These are phyloP conservation scores for Machaerirhynchus nigripectus DNA, from an alignment of 2,113 vertebrate species.

Conservation along the genomic window DNA sequence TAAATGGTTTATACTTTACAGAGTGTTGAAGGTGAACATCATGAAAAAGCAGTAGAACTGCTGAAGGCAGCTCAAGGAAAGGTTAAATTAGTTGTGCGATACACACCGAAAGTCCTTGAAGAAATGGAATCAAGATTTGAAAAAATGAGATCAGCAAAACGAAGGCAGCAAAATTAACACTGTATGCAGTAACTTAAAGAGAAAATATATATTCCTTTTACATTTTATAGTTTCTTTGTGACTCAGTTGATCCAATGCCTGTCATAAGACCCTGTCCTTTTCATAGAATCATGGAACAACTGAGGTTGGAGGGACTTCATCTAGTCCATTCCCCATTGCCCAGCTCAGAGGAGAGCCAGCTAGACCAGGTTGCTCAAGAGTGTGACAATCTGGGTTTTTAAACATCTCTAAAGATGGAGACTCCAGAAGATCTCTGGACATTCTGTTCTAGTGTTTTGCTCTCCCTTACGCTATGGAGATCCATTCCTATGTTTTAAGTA, in stretches of 20 bases:
- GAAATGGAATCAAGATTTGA: constrained; percentile 98
- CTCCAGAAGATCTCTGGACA: neutral
- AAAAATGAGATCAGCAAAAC: constrained; percentile 98
- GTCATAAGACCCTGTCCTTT: constrained; percentile 2
- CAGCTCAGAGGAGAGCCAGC: neutral
- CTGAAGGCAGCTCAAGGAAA: constrained; percentile 97
- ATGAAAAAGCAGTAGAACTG: constrained; percentile 95
- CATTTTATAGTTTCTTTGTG: constrained; percentile 56
- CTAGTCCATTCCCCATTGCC: neutral
- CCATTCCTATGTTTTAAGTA: neutral
- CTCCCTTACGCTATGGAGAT: neutral
- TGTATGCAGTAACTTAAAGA: neutral
- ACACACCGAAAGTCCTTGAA: constrained; percentile 94
- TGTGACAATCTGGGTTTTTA: neutral
- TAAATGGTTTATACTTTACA: constrained; percentile 55
- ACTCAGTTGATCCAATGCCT: constrained; percentile 34
- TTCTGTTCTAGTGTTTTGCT: neutral
- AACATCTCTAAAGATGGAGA: neutral
- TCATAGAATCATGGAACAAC: neutral
- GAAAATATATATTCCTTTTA: constrained; percentile 47
- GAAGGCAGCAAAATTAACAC: constrained; percentile 91
- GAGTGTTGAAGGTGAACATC: constrained; percentile 97
- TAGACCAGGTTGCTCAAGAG: neutral
- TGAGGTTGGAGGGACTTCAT: neutral
- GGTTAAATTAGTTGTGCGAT: constrained; percentile 94